Conservation (phyloP, 2,113 vertebrate species). For the Perca schrenkii region DNA sequence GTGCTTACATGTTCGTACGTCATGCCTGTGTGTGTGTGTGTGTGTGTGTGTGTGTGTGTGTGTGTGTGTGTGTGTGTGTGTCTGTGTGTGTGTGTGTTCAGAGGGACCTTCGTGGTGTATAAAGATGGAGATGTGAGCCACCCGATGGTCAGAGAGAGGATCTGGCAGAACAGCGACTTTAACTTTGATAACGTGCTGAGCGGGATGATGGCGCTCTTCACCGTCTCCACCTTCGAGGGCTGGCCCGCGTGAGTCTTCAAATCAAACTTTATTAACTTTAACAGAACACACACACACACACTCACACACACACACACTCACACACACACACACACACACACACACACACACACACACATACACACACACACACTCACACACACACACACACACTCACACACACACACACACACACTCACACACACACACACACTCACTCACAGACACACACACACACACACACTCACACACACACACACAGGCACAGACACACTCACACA, state of each 20-base stretch:
- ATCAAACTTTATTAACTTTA: background rate
- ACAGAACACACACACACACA: background rate
- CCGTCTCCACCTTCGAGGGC: conserved; percentile 96
- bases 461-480: no score
- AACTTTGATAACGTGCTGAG: conserved; percentile 96
- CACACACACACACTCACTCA: no score
- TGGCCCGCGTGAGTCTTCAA: conserved; percentile 90
- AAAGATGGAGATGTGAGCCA: conserved; percentile 93
- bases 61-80: background rate
- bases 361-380: no score
- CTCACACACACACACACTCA: no score
- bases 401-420: no score
- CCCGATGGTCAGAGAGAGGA: conserved; percentile 89
- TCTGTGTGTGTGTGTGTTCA: conserved; percentile 34
- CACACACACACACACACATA: no score
- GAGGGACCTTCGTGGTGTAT: conserved; percentile 92
- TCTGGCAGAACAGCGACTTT: conserved; percentile 96
- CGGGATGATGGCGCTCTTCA: conserved; percentile 97
- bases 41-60: background rate
- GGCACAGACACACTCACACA: no score
- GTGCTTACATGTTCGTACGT: no score
- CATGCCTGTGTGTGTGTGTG: background rate
- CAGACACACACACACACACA: no score
- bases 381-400: no score
- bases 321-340: no score